A percentile compares a stretch with the other conserved stretches of the same genome.
These are phyloP conservation scores for Tanypteryx hageni DNA, from an alignment of 2,888 invertebrate species.

Conservation along the genomic window DNA sequence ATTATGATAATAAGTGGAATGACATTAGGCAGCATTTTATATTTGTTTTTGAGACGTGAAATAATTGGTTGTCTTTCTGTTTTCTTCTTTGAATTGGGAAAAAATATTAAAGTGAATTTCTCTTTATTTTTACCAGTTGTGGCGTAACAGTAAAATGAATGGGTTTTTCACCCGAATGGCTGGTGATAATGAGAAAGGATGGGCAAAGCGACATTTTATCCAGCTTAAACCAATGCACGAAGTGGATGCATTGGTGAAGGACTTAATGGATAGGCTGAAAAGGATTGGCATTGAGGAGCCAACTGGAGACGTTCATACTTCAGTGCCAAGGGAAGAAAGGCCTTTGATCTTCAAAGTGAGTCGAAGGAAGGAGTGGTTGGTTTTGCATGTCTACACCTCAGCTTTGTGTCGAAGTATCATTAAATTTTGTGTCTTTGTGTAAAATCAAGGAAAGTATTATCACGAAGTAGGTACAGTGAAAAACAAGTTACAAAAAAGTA, in stretches of 20 bases:
- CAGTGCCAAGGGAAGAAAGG: constrained; percentile 74
- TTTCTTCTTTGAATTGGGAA: not conserved
- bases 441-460: not conserved
- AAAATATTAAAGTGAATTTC: not conserved
- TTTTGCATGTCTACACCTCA: no score
- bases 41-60: no score
- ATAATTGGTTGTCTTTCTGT: no score
- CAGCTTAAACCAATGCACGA: constrained; percentile 85
- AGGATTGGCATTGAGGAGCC: constrained; percentile 79
- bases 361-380: no score
- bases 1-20: no score
- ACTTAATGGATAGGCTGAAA: constrained; percentile 82
- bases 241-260: constrained; percentile 83
- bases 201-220: constrained; percentile 84
- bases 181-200: constrained; percentile 77
- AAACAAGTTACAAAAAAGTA: no score
- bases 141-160: constrained; percentile 80
- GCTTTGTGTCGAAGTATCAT: not conserved
- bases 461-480: no score
- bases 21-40: no score
- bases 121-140: constrained; percentile 78
- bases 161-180: constrained; percentile 77
- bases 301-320: constrained; percentile 71
- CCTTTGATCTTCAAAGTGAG: constrained; percentile 82
- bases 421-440: not conserved